Evolutionary conservation across 2,797 vertebrate genomes (phyloP).

Genomic region (Platyrinchus mystaceus): DNA sequence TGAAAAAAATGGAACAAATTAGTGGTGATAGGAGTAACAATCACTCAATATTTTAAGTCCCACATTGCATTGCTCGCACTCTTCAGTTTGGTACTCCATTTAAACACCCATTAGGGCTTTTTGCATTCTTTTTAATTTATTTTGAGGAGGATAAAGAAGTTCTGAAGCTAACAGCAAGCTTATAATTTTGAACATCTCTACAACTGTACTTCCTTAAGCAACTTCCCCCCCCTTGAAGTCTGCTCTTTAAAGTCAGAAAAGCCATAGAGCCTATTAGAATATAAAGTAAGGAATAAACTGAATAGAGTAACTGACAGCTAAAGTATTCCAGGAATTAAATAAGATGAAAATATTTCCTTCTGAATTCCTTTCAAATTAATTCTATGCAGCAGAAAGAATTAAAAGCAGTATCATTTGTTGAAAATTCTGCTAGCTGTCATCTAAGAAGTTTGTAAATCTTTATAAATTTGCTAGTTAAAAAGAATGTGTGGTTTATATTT

Average conservation of each 20-base stretch:
- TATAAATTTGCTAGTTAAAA: neutral
- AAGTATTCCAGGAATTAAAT: neutral
- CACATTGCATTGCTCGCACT: neutral
- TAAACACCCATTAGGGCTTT: neutral
- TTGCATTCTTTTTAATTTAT: neutral
- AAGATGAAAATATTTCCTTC: neutral
- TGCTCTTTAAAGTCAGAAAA: constrained; percentile 4
- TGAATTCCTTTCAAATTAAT: constrained; percentile 3
- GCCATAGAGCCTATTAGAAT: neutral
- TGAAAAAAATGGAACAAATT: constrained; percentile 23
- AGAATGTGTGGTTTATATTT: neutral
- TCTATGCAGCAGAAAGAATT: neutral
- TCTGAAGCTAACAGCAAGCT: neutral
- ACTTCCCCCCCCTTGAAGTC: neutral
- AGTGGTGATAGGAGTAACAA: neutral
- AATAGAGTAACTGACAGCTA: neutral
- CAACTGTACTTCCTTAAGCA: neutral
- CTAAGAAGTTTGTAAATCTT: neutral
- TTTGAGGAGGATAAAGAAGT: neutral
- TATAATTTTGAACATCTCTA: neutral
- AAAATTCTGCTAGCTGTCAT: neutral
- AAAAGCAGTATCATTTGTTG: neutral
- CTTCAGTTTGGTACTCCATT: neutral
- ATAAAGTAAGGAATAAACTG: neutral
- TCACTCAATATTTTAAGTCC: neutral